A percentile compares a stretch with the other conserved stretches of the same genome.
Evolutionary conservation across 1,140 invertebrate genomes (phyloP).

Genomic region (Drosophila teissieri): DNA sequence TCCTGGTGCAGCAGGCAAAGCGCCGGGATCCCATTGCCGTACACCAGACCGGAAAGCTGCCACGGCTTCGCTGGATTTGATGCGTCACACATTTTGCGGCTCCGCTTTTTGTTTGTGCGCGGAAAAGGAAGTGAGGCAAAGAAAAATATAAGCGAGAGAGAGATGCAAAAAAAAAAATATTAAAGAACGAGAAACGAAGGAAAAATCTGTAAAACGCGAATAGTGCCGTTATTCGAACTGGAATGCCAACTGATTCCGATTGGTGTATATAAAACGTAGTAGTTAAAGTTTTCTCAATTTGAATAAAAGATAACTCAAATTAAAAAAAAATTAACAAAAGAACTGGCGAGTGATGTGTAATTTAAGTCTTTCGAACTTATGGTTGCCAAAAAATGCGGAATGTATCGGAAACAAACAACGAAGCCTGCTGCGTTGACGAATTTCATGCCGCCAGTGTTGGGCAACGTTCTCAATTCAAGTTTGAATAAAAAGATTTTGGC

Average conservation of each 20-base stretch:
- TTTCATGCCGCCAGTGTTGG: not conserved
- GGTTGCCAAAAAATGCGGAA: not conserved
- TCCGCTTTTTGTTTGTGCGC: not conserved
- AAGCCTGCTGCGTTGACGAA: conserved; percentile 1
- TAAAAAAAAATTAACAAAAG: conserved; percentile 5
- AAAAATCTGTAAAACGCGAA: not conserved
- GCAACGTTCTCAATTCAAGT: not conserved
- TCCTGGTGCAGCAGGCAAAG: conserved; percentile 48
- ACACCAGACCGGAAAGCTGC: conserved; percentile 31
- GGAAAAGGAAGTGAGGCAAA: not conserved
- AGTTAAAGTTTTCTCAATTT: not conserved
- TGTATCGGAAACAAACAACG: not conserved
- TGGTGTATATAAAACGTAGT: not conserved
- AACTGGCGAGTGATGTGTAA: conserved; percentile 7
- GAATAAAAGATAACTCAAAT: conserved; percentile 11
- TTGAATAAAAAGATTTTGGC: no score
- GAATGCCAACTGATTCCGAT: conserved; percentile 7
- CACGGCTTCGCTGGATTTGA: conserved; percentile 32
- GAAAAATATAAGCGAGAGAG: not conserved
- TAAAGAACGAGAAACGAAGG: not conserved
- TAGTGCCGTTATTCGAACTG: conserved; percentile 21
- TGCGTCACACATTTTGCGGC: conserved; percentile 21
- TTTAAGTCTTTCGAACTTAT: not conserved
- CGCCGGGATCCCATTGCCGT: conserved; percentile 45
- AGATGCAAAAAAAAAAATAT: not conserved